Base-by-base conservation (phyloP, 2,888 invertebrate species). In the Lagria hirta region DNA sequence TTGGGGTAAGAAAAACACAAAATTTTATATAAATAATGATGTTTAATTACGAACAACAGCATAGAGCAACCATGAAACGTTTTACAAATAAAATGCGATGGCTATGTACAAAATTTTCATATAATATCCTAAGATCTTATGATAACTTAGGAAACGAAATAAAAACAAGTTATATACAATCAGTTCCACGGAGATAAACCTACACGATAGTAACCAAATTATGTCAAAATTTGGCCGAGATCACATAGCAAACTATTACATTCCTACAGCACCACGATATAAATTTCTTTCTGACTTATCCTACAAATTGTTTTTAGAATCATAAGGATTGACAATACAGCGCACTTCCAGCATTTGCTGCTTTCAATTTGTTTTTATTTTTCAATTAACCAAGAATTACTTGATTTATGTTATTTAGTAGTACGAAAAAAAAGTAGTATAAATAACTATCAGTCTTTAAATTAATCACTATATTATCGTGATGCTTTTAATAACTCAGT, bases 51-150 rank as follows among this genome's bases (percentile, higher is more conserved):
- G 61, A 65, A 65, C 64, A 66, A 66, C 66, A 66, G 62, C 62
- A 62, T 51, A 64, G 60, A 66, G 64, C 65, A 68, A 64, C 64
- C 61, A 66, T 57, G 56, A 62, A 54, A 58, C 52, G 57, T 55
- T 55, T 52, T 49, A 62, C 61, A 61, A 57, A 62, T 58, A 58
- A 65, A 61, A 64, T 63, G 62, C 62, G 57, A 67, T n/a, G 65
- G 64, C 67, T 68, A 68, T 67, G 53, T 68, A 67, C 68, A 69
- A 59, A 61, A 66, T 67, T 62, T 65, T 66, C 64, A 65, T 54
- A 57, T 50, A 50, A 43, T 51, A 46, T 34, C 48, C 49, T 45
- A 30, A 28, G 23, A 53, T 38, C 51, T 51, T 57, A 55, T 54
- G 58, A 40, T 60, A 65, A 66, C 62, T 62, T 62, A 65, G 61